A percentile compares a stretch with the other conserved stretches of the same genome.
Evolutionary conservation across 2,888 invertebrate genomes (phyloP).

Genomic region (Chrysomela aeneicollis): DNA sequence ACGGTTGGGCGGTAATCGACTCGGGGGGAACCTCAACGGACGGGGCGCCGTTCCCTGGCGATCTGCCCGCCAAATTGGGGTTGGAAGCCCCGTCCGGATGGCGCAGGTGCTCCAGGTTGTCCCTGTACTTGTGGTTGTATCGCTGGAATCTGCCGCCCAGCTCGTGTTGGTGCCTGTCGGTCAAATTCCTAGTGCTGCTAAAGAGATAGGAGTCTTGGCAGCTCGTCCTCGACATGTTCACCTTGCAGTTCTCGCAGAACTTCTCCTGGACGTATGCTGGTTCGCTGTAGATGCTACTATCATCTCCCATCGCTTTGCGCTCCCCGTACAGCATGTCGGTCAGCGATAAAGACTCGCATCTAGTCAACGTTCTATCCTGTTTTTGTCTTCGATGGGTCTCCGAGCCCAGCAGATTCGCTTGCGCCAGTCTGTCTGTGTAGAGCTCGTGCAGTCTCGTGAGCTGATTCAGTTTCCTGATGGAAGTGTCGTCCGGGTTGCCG

Average conservation of each 20-base stretch:
- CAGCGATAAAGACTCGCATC: conserved; percentile 75
- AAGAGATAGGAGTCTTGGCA: conserved; percentile 67
- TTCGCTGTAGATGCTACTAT: conserved; percentile 87
- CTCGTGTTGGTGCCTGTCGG: conserved; percentile 47
- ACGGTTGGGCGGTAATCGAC: conserved; percentile 50
- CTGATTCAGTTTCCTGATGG: conserved; percentile 76
- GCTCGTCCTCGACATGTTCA: conserved; percentile 73
- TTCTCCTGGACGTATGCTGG: conserved; percentile 81
- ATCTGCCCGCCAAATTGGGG: conserved; percentile 76
- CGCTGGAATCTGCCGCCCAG: conserved; percentile 67
- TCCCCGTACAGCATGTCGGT: conserved; percentile 73
- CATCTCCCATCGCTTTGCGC: conserved; percentile 62
- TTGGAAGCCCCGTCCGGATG: conserved; percentile 95
- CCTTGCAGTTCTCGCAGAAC: conserved; percentile 79
- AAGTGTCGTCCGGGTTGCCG: conserved; percentile 55
- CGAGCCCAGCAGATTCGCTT: conserved; percentile 74
- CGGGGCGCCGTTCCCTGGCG: conserved; percentile 70
- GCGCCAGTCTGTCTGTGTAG: conserved; percentile 79
- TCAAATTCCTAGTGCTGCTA: conserved; percentile 64
- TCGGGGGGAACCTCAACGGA: conserved; percentile 56
- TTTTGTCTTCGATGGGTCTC: conserved; percentile 66
- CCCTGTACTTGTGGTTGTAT: conserved; percentile 65
- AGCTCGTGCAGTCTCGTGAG: conserved; percentile 82
- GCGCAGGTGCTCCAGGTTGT: conserved; percentile 73
- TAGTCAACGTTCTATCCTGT: conserved; percentile 62